Base-by-base conservation (phyloP, 2,797 vertebrate genomes). In the Sebastes trivittatus region DNA sequence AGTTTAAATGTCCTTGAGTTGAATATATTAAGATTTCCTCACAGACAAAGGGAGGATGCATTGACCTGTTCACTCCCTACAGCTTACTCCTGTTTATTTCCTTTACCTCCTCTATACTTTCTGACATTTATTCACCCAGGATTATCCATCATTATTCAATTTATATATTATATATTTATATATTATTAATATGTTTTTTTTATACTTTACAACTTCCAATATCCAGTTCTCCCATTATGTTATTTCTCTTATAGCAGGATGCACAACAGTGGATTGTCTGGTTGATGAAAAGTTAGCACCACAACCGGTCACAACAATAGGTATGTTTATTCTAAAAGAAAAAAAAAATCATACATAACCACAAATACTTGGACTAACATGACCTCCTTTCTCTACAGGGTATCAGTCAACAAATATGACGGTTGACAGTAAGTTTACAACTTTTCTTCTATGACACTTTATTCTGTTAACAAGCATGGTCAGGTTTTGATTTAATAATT, bases 31-130 rank as follows among this genome's bases (percentile, higher is more conserved):
- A 52, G 60, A 84, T 76, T 84, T 81, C 77, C 71, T 60, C 7
- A 3, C 38, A 73, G 61, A 91, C 87, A 90, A 93, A 91, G 77
- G 42, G 78, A 89, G 86, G 84, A 90, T 89, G 68, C 58, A 65
- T 20, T 75, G 72, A 79, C 74, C 63, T 81, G 30, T 55, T 81
- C 29, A 76, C 75, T 90, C 25, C 58, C 46, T 4, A 32, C 1
- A 42, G 27, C 18, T 20, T 61, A 38, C 25, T 55, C 23, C 3
- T 58, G 13, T 20, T 65, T 61, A 56, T 84, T 87, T 84, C 82
- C 76, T 78, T 64, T 60, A 14, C 23, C 22, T 46, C 56, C 8
- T 29, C 25, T 30, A 4, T 46, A 11, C 7, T 56, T 71, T 10
- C 3, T 67, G 13, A 22, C 8, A 54, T 72, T 8, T 9, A 3